Evolutionary conservation across 2,113 vertebrate genomes (phyloP).

Genomic region (Nanorana parkeri): DNA sequence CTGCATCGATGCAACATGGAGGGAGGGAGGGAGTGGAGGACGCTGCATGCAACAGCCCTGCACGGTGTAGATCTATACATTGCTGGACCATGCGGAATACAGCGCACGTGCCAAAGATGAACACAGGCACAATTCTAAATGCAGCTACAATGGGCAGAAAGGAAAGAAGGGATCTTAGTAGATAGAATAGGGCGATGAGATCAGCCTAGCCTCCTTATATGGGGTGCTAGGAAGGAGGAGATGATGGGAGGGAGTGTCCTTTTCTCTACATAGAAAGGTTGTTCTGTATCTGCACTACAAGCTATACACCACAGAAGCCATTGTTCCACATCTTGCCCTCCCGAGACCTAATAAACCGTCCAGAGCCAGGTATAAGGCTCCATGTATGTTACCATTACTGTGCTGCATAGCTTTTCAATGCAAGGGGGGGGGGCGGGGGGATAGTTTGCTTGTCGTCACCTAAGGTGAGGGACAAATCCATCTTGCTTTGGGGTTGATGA

Average conservation of each 20-base stretch:
- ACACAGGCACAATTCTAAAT: background rate
- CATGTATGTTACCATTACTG: too few relatives aligned
- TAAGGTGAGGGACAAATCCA: too few relatives aligned
- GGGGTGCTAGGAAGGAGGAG: constrained; percentile 10
- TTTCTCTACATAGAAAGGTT: background rate
- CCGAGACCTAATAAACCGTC: too few relatives aligned
- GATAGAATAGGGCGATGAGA: background rate
- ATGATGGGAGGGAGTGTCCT: constrained; percentile 3
- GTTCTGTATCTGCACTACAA: too few relatives aligned
- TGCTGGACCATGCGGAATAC: too few relatives aligned
- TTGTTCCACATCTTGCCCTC: too few relatives aligned
- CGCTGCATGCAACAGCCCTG: background rate
- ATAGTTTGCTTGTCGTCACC: too few relatives aligned
- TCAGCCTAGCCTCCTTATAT: constrained; percentile 11
- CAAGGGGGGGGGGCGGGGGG: too few relatives aligned
- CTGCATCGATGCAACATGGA: constrained; percentile 40
- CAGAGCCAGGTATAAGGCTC: too few relatives aligned
- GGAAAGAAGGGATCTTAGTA: background rate
- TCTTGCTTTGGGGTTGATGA: too few relatives aligned
- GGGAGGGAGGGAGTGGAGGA: background rate
- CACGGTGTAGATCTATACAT: background rate
- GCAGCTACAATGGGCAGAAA: background rate
- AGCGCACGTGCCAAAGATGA: background rate
- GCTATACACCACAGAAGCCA: too few relatives aligned
- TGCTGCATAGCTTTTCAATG: too few relatives aligned